Evolutionary conservation across 2,797 vertebrate species (phyloP), one percentile per base, ranked within the genome.

Genomic region (Octomys mimax): DNA sequence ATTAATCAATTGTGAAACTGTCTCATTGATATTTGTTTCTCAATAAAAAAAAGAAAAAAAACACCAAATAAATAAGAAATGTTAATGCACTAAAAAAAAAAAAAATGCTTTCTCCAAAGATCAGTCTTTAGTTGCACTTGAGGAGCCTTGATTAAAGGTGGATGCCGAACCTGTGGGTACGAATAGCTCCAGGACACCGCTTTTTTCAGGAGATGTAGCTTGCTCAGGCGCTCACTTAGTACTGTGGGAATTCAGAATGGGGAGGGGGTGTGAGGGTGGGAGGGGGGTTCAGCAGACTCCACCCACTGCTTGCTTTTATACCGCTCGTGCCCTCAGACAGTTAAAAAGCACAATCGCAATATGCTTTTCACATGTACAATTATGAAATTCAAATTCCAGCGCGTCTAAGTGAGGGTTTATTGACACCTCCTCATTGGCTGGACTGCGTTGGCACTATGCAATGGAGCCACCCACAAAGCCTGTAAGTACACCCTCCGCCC

Each of bases 181-280:
- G 39, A 31, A 21, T 22, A 33, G 10, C 31, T 3, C 59, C 14
- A 42, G 80, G 59, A 66, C 0, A 16, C 24, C 26, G 64, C 16
- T 57, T 85, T 81, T 64, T 42, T 8, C n/a, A 16, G 57, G 5
- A 46, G 31, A 24, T 54, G 5, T 11, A 59, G 28, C 64, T 39
- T 39, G 24, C 21, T 0, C 12, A 1, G 0, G 0, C 18, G 18
- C n/a, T 6, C 31, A n/a, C 54, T 22, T 18, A 2, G 9, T 33
- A 24, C 33, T 1, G 19, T 28, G 46, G 19, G 24, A 31, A 82
- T 9, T 33, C 6, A 62, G 24, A 57, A 18, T 1, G 33, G 21
- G 33, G 13, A 57, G 54, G 54, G 54, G 2, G 52, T 42, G 42
- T 18, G 54, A 16, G 54, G 54, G 16, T 14, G 54, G 3, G 14